Evolutionary conservation across 1,140 invertebrate species (phyloP), one percentile per base, ranked within the genome.

Genomic region (Stegodyphus mimosarum): DNA sequence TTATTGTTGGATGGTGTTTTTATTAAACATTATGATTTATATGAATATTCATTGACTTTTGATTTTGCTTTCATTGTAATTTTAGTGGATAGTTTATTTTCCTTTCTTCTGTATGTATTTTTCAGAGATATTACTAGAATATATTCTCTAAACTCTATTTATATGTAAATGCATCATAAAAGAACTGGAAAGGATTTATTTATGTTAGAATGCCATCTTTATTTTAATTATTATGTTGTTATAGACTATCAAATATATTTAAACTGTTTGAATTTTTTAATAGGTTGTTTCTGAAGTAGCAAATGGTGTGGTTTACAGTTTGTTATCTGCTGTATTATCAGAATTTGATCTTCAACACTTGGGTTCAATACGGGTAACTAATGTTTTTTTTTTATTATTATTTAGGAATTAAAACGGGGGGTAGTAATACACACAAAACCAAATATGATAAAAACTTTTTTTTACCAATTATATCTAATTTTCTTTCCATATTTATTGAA

Each of bases 261-360:
- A 18, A 53, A 33, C 66, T 0, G 18, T 55, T 53, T 53, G 17
- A 18, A 33, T 55, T 51, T 49, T 70, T 49, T 72, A 60, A 51
- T 72, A 87, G 86, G 18, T 77, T 49, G 64, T 87, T 13, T 13
- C 86, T 50, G 74, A 83, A 10, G 48, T 83, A 71, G 55, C 60
- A 15, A 75, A 87, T 53, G 66, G 48, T 52, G 63, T 87, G 49
- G 79, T 87, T 7, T 87, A 87, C 52, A 76, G 17, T 71, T 75
- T 87, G n/a, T 9, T 87, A 9, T 83, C 86, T 7, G 49, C 48
- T 51, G 18, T 87, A 5, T 66, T 87, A 13, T 76, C 72, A 17
- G 64, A 70, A 6, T 87, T 87, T 83, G 78, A 87, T 15, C 53
- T 87, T 5, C 64, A 77, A 9, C 53, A 74, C 64, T 87, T 87